Base-by-base conservation (phyloP, 30 jellyfish, hydroid and myxozoan species). In the Nemopilema nomurai region DNA sequence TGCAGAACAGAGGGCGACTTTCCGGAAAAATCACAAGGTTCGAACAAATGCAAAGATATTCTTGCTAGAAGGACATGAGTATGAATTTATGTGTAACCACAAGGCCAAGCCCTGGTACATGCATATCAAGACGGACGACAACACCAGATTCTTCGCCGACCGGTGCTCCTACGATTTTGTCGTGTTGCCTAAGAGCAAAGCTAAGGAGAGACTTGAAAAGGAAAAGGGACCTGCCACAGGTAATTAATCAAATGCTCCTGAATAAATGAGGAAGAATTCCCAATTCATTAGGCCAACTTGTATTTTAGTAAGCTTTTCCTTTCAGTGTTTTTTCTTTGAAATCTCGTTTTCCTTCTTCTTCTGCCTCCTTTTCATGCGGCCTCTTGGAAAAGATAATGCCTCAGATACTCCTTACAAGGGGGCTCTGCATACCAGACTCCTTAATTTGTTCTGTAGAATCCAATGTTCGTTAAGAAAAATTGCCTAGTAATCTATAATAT, bases 141-240 rank as follows among this genome's bases (percentile, higher is more conserved):
- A 87, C 52, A 50, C 89, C 18, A 87, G 70, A 71, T 87, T 26
- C 57, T 87, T 87, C 69, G 96, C 96, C 17, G 90, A 87, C 67
- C 72, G 87, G 29, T 87, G 96, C 41, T 87, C 96, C 6, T 87
- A 33, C 24, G 82, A 65, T 16, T 70, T 49, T 21, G 28, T n/a
- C 16, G 32, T 22, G 63, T 86, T 87, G 26, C 30, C 80, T 16
- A 69, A 77, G 18, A 64, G 30, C 20, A 65, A 79, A 33, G 82
- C 82, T 25, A 49, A 31, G 62, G 79, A 77, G 31, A 51, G 71
- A 29, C 79, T 79, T 26, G 83, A 84, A 26, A 67, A 51, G 0
- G 83, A 26, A 51, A n/a, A 9, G 25, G 73, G 8, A 31, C 51
- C 79, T 7, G 16, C 74, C 1, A 13, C 30, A 41, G 31, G 73